Percentiles rank a stretch among this genome's conserved stretches.
Conservation (phyloP, 2,797 vertebrate genomes). For the Synanceia verrucosa region DNA sequence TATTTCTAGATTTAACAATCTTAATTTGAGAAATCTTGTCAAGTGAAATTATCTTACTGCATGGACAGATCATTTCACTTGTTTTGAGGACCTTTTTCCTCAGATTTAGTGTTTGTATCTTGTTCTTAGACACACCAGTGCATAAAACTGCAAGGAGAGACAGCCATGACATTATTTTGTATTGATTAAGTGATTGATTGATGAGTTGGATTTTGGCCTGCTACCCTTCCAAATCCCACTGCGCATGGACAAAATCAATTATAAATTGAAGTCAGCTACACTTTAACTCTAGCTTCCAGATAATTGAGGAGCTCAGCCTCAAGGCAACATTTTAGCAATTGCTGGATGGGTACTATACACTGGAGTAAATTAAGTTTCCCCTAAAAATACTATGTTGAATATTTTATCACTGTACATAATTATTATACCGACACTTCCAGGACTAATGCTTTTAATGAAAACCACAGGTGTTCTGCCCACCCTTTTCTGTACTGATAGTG, state of each 20-base stretch:
- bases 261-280: background rate
- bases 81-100: background rate
- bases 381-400: constrained; percentile 15
- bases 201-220: background rate
- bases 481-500: too few species aligned
- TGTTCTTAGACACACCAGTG: too few species aligned
- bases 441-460: constrained; percentile 16
- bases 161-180: background rate
- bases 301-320: constrained; percentile 14
- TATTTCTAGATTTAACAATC: too few species aligned
- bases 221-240: constrained; percentile 16
- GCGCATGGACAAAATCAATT: constrained; percentile 8
- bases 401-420: constrained; percentile 23
- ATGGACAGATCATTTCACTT: too few species aligned
- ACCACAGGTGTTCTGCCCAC: background rate
- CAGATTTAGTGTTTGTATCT: too few species aligned
- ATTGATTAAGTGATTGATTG: constrained; percentile 36
- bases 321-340: constrained; percentile 9
- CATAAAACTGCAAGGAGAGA: background rate
- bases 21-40: too few species aligned
- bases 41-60: too few species aligned
- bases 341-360: background rate
- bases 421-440: background rate
- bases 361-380: constrained; percentile 10
- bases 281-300: constrained; percentile 9